Conservation (phyloP, 2,888 invertebrate species). For the Drosophila flavopinicola region DNA sequence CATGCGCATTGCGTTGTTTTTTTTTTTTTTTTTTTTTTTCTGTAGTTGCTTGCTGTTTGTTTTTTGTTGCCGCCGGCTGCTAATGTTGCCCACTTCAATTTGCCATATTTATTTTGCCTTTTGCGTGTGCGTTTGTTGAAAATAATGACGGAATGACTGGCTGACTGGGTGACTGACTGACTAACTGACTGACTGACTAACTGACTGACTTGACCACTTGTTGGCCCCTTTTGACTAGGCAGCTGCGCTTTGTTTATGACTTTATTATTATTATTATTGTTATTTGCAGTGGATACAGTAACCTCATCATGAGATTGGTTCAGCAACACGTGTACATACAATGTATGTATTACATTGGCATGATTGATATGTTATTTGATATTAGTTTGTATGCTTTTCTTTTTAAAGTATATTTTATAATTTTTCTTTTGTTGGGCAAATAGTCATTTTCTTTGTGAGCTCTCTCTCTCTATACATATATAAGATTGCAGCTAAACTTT, state of each 20-base stretch:
- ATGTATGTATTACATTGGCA: too few species aligned
- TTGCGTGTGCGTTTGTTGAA: slow-evolving; percentile 66
- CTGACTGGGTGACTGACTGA: slow-evolving; percentile 33
- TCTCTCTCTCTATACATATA: too few species aligned
- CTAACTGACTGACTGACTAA: slow-evolving; percentile 39
- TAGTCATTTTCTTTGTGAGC: too few species aligned
- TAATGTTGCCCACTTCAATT: slow-evolving; percentile 69
- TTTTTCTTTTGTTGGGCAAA: too few species aligned
- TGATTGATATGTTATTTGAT: too few species aligned
- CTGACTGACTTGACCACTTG: slow-evolving; percentile 25
- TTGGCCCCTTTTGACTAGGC: slow-evolving; percentile 45
- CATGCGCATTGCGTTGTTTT: slow-evolving; percentile 67
- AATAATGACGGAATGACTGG: slow-evolving; percentile 53
- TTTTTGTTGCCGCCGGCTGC: slow-evolving; percentile 38
- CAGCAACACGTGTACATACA: too few species aligned
- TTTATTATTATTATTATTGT: slow-evolving; percentile 2
- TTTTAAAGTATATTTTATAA: too few species aligned
- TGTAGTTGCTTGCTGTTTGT: slow-evolving; percentile 10
- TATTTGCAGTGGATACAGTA: neutral
- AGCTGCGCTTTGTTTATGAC: slow-evolving; percentile 26
- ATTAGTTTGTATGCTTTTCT: too few species aligned
- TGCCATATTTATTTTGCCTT: slow-evolving; percentile 73
- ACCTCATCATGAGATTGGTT: neutral
- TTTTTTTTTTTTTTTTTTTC: slow-evolving; percentile 8
- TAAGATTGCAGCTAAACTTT: too few species aligned